Base-by-base conservation (phyloP, 2,797 vertebrate genomes). In the Oreochromis grahami region DNA sequence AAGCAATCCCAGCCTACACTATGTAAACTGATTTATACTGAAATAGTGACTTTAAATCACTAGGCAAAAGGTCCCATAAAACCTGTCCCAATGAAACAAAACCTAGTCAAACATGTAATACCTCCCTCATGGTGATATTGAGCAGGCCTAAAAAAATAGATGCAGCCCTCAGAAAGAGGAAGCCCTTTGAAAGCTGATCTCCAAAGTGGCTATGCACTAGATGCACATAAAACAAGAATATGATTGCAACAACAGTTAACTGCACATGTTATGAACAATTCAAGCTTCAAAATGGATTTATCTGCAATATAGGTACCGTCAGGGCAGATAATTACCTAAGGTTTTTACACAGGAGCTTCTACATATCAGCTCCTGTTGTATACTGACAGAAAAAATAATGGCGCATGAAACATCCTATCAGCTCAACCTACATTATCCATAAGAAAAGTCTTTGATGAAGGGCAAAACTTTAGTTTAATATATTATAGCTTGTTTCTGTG, bases 121-220 rank as follows among this genome's bases (percentile, higher is more conserved):
- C 36, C 77, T 52, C 32, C 58, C 21, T 26, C 55, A 17, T 78
- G 11, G 79, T 74, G 72, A 84, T 72, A 86, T 32, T 83, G 82
- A 86, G 83, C 80, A 55, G 34, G 50, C 87, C 93, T 93, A 38
- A 93, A 95, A 94, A 93, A 88, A 93, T 88, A 89, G 84, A 94
- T 87, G 88, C 56, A 80, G 72, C 83, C 83, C 88, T 89, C 79
- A 89, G 82, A 81, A 48, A 82, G 70, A 86, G 60, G 83, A 86
- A 82, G 77, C 48, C 58, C 43, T 80, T 48, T 81, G 72, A 86
- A 84, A 76, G 80, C 83, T 14, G 38, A 85, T 87, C 29, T 85
- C 82, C 63, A 53, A 12, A 15, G 51, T 77, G 83, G 7, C 51
- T 55, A 70, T 41, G 70, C 76, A 58, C 63, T 72, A 78, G 19